These are phyloP conservation scores for Dreissena rostriformis DNA, from an alignment of 1,140 invertebrate species.

Conservation along the genomic window DNA sequence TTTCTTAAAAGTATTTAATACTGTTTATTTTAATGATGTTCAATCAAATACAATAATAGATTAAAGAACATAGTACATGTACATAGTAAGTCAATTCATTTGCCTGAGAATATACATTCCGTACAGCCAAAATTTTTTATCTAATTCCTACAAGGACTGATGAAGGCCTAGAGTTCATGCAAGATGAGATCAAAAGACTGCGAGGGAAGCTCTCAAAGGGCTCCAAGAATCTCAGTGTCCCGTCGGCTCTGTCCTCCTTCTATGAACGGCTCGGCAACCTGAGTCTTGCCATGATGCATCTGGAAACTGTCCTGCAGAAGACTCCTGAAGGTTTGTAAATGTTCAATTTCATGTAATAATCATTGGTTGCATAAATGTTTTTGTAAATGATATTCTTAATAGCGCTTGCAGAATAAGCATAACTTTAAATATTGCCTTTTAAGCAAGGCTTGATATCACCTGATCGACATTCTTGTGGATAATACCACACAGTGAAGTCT, in stretches of 20 bases:
- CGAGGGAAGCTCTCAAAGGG: slow-evolving; percentile 34
- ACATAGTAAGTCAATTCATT: too few species aligned
- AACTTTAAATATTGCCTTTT: too few species aligned
- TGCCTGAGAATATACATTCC: too few species aligned
- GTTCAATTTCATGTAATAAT: too few species aligned
- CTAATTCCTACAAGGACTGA: slow-evolving; percentile 9
- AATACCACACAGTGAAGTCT: too few species aligned
- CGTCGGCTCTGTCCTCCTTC: slow-evolving; percentile 40
- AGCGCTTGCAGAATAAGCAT: too few species aligned
- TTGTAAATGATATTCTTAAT: too few species aligned
- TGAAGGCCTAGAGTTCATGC: slow-evolving; percentile 44
- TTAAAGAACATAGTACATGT: background rate
- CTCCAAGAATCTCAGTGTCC: slow-evolving; percentile 14
- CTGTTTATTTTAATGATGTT: background rate
- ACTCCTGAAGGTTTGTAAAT: slow-evolving; percentile 9
- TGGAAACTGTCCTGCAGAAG: slow-evolving; percentile 33
- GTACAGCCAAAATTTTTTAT: too few species aligned
- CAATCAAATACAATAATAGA: background rate
- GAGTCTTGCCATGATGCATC: slow-evolving; percentile 48
- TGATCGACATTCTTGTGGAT: background rate
- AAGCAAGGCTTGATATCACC: too few species aligned
- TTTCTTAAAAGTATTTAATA: background rate
- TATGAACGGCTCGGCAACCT: slow-evolving; percentile 51
- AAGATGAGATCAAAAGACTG: slow-evolving; percentile 39
- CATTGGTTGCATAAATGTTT: too few species aligned